These are phyloP conservation scores for Petrophora chlorosata DNA, from an alignment of 2,888 invertebrate species.

Conservation along the genomic window DNA sequence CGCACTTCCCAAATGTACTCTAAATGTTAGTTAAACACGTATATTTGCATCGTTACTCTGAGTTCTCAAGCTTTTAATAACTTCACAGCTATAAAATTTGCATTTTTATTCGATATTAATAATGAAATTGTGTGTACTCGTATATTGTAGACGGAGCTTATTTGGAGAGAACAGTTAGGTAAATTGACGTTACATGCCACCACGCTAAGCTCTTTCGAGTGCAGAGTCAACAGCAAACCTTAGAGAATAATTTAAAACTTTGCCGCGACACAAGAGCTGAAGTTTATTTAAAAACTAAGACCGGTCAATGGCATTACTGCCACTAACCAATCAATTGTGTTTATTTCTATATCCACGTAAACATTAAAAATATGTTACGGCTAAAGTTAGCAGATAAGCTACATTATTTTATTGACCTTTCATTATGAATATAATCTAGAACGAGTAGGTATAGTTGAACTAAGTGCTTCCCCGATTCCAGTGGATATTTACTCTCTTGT, in stretches of 20 bases:
- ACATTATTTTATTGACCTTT: too few species aligned
- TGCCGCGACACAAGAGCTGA: background rate
- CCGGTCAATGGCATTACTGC: too few species aligned
- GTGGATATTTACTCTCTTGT: background rate
- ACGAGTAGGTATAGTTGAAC: background rate
- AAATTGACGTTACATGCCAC: slow-evolving; percentile 41
- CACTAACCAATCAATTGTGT: too few species aligned
- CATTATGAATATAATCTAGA: too few species aligned
- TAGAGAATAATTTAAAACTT: slow-evolving; percentile 19
- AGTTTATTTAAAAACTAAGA: too few species aligned
- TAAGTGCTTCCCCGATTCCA: slow-evolving; percentile 3
- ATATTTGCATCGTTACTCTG: slow-evolving; percentile 26
- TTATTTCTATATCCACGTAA: too few species aligned
- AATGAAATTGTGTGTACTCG: slow-evolving; percentile 26
- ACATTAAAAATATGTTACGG: too few species aligned
- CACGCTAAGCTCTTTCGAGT: slow-evolving; percentile 48
- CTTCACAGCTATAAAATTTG: slow-evolving; percentile 30
- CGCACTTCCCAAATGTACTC: slow-evolving; percentile 9
- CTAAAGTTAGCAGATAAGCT: too few species aligned
- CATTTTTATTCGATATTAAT: slow-evolving; percentile 36
- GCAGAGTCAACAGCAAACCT: slow-evolving; percentile 1
- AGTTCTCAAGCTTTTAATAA: slow-evolving; percentile 25
- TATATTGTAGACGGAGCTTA: slow-evolving; percentile 27
- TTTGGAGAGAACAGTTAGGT: slow-evolving; percentile 36
- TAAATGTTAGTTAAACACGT: slow-evolving; percentile 20